Base-by-base conservation (phyloP, 1,140 invertebrate species). In the Diorhabda elongata region DNA sequence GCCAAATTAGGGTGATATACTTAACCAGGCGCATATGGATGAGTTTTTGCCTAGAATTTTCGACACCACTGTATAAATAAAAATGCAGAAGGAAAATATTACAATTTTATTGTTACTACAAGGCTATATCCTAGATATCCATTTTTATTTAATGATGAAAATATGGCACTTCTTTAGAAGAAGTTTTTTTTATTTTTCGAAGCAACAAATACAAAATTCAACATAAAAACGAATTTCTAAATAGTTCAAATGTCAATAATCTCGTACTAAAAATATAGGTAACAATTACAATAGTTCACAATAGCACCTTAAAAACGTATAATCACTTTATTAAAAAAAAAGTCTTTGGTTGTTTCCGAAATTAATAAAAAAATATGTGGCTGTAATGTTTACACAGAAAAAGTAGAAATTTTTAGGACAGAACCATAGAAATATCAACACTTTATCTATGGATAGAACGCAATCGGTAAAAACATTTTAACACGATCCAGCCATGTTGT, bases 81-180 rank as follows among this genome's bases (percentile, higher is more conserved):
- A 66, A 66, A 57, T 56, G 7, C 42, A 5, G 4, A 7, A 60
- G 42, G 70, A 71, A 71, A 71, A 69, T 71, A 59, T 67, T 66
- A 71, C 61, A 62, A 58, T 57, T 65, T 65, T 71, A 69, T 71
- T 68, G 67, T 69, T 64, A 71, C 70, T 71, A 71, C 70, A 69
- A 71, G 67, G 67, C 70, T 71, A 71, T 63, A 69, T 60, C 59
- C 68, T 69, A 71, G 61, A 65, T 65, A 65, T 65, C 58, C 56
- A 65, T 8, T 42, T 52, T 65, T 61, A 61, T 26, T 26, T 56
- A 62, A 52, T 68, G 58, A 61, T 69, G 59, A 71, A 71, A 68
- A 61, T 68, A 71, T 71, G 69, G 69, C 69, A 71, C 69, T 71
- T 71, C 64, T 71, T 61, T 62, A 68, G 63, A 69, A 61, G 60